Evolutionary conservation across 2,113 vertebrate genomes (phyloP), one percentile per base, ranked within the genome.

Genomic region (Notechis scutatus): DNA sequence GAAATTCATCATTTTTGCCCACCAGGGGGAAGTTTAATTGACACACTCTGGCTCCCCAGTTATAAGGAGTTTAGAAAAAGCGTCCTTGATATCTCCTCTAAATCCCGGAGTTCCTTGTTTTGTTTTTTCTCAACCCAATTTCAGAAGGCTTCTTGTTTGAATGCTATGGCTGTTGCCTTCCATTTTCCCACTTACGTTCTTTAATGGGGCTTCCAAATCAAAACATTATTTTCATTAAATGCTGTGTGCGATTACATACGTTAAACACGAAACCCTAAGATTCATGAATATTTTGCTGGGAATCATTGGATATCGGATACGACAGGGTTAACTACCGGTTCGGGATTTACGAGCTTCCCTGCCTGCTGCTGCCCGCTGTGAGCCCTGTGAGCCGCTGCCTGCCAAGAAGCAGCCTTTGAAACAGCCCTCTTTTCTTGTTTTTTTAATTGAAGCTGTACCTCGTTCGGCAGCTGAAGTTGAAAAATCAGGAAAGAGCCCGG

Each of bases 1-100:
- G 91, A 92, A 92, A 88, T 89, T 56, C 61, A 57, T 92, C 91
- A 59, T 92, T 92, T 94, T 74, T 14, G n/a, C 91, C 88, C 47
- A 92, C 85, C 91, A 57, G 92, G 56, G 69, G 86, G 45, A 92
- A 21, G n/a, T 61, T 89, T 61, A 50, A n/a, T 93, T 57, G 29
- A n/a, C 74, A 3, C 0, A 47, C 59, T 45, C 45, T 50, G 59
- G 45, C n/a, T 21, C n/a, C 89, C 74, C 61, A 94, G 85, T 92
- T 74, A 1, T 23, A 92, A 15, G 14, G 29, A 34, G 15, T 0
- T 47, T 91, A 52, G 29, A 88, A 87, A 69, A 42, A 93, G 81
- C 21, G 81, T 87, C 92, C 88, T 90, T 90, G 23, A 42, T 50
- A 50, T 52, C 88, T 86, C 69, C 69, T 52, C 74, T 26, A 61